A percentile compares a stretch with the other conserved stretches of the same genome.
Evolutionary conservation across 1,140 invertebrate species (phyloP).

Genomic region (Atta cephalotes): DNA sequence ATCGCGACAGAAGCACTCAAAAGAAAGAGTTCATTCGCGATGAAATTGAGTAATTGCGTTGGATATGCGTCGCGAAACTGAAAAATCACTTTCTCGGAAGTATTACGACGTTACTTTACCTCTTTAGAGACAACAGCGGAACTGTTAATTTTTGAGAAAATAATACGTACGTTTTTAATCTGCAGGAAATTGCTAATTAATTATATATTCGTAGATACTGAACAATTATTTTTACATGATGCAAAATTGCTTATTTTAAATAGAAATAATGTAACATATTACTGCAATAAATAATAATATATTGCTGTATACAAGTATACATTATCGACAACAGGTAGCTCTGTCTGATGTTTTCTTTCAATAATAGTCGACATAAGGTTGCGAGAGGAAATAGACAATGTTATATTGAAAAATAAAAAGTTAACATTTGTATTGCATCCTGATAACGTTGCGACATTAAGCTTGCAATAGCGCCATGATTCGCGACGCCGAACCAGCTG

Average conservation of each 20-base stretch:
- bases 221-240: background rate
- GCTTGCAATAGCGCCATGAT: background rate
- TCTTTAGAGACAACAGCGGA: too few species aligned
- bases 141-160: background rate
- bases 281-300: too few species aligned
- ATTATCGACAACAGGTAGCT: too few species aligned
- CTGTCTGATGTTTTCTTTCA: too few species aligned
- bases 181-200: background rate
- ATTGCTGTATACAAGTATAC: too few species aligned
- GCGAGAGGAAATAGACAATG: too few species aligned
- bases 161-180: background rate
- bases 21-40: conserved; percentile 32
- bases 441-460: background rate
- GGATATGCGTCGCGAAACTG: background rate
- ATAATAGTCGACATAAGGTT: background rate
- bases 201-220: background rate
- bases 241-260: too few species aligned
- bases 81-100: background rate
- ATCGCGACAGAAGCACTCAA: conserved; percentile 29
- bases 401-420: background rate
- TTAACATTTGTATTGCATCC: background rate
- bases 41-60: conserved; percentile 33
- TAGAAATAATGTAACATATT: too few species aligned
- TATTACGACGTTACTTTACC: background rate
- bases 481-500: background rate